Evolutionary conservation across 2,113 vertebrate species (phyloP), one percentile per base, ranked within the genome.

Genomic region (Alosa alosa): DNA sequence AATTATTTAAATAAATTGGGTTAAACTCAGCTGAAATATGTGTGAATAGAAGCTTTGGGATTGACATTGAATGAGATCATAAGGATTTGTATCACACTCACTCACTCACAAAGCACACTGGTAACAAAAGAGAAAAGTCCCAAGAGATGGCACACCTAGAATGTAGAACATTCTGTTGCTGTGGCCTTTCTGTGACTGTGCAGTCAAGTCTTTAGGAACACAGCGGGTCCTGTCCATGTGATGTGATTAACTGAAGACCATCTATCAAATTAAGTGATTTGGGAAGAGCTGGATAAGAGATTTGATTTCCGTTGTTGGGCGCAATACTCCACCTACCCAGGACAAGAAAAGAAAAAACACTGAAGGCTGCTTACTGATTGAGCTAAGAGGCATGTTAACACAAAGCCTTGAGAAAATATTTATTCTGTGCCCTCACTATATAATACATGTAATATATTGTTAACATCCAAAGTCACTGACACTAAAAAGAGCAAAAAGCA

Each of bases 261-360:
- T 78, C 72, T 78, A 31, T 72, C 64, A 72, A 78, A 78, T 36
- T 36, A 78, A 78, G 15, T 17, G 72, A 39, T 36, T 78, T 78
- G 36, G 72, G 31, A 78, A 78, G 25, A 39, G 15, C 72, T 13
- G 2, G 15, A 78, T 39, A 8, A 78, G 8, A 36, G 36, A 78
- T 36, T 36, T 78, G 31, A 15, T 78, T 39, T 78, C 25, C 13
- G 72, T 36, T 78, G 72, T 39, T 22, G 55, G 55, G 20, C 20
- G 55, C 52, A 17, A 17, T 55, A 17, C 50, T 55, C 50, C 50
- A 55, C 50, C 50, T 55, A 17, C 52, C 4, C 55, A 60, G 55
- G 18, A 22, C n/a, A 60, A 60, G 55, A 7, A 60, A 60, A 60
- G 47, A 52, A 55, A 55, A 55, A 55, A 18, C 52, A 55, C 18